These are phyloP conservation scores for Scyliorhinus canicula DNA, from an alignment of 2,797 vertebrate genomes.

Conservation along the genomic window DNA sequence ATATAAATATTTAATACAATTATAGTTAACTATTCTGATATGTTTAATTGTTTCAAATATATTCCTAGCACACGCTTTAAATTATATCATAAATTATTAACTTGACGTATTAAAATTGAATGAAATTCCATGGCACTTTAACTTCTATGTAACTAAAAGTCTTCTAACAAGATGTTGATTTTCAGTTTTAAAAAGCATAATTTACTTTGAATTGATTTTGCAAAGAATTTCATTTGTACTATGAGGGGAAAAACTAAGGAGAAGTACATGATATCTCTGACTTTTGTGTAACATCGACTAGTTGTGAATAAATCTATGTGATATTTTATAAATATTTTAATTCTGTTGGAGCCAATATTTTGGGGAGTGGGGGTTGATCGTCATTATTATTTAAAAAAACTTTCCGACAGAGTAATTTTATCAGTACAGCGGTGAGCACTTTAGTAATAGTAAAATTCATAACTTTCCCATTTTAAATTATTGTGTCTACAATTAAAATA, in stretches of 20 bases:
- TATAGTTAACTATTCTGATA: conserved; percentile 70
- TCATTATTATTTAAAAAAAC: background rate
- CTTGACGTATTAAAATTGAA: conserved; percentile 61
- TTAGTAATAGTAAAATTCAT: background rate
- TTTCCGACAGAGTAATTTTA: background rate
- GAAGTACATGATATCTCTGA: background rate
- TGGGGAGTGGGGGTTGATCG: background rate
- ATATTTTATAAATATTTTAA: background rate
- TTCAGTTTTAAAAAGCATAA: conserved; percentile 3
- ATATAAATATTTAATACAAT: conserved; percentile 75
- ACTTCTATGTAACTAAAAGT: conserved; percentile 56
- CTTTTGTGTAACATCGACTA: background rate
- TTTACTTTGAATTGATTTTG: background rate
- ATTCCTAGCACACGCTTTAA: conserved; percentile 64
- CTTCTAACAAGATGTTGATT: background rate
- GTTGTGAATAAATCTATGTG: background rate
- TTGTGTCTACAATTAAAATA: background rate
- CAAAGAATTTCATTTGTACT: background rate
- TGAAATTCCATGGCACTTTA: conserved; percentile 54
- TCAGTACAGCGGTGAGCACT: background rate
- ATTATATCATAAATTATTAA: conserved; percentile 85
- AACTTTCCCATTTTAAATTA: background rate
- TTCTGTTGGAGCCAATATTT: background rate
- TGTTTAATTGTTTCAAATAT: conserved; percentile 70
- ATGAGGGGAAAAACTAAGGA: background rate